A percentile compares a stretch with the other conserved stretches of the same genome.
Conservation (phyloP, 2,888 invertebrate genomes). For the Melanchra persicariae region DNA sequence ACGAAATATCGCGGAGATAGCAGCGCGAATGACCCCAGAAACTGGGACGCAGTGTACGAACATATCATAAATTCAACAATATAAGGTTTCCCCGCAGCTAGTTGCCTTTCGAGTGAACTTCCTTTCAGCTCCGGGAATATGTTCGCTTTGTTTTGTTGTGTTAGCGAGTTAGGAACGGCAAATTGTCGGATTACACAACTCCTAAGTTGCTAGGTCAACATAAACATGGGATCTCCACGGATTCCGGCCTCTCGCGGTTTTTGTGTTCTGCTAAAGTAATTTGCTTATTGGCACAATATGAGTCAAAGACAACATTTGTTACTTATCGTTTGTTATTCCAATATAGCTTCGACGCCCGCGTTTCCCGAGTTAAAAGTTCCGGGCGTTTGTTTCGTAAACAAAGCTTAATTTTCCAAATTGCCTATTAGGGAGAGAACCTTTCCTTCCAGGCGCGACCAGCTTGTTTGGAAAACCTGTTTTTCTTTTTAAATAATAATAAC, state of each 20-base stretch:
- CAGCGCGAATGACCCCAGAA: conserved; percentile 82
- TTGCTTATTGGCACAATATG: conserved; percentile 80
- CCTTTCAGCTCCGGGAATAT: conserved; percentile 87
- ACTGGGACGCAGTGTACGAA: conserved; percentile 81
- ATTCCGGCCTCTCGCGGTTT: conserved; percentile 77
- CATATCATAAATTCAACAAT: conserved; percentile 88
- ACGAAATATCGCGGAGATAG: conserved; percentile 81
- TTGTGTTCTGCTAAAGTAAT: conserved; percentile 78
- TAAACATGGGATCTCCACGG: conserved; percentile 81
- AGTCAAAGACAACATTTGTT: conserved; percentile 74
- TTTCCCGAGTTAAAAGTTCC: conserved; percentile 76
- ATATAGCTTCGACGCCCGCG: conserved; percentile 71
- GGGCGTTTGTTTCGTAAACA: conserved; percentile 73
- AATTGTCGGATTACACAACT: conserved; percentile 89
- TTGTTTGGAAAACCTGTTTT: conserved; percentile 77
- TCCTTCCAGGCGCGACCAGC: conserved; percentile 71
- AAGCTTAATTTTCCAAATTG: conserved; percentile 79
- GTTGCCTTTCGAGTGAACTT: conserved; percentile 89
- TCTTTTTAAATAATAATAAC: conserved; percentile 81
- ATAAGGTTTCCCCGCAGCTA: conserved; percentile 87
- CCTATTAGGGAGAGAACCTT: conserved; percentile 74
- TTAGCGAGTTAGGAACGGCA: conserved; percentile 88
- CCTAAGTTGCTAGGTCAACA: conserved; percentile 88
- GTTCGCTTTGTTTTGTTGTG: conserved; percentile 89
- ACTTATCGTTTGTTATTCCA: conserved; percentile 75